Evolutionary conservation across 2,113 vertebrate genomes (phyloP).

Genomic region (Brachypteracias leptosomus): DNA sequence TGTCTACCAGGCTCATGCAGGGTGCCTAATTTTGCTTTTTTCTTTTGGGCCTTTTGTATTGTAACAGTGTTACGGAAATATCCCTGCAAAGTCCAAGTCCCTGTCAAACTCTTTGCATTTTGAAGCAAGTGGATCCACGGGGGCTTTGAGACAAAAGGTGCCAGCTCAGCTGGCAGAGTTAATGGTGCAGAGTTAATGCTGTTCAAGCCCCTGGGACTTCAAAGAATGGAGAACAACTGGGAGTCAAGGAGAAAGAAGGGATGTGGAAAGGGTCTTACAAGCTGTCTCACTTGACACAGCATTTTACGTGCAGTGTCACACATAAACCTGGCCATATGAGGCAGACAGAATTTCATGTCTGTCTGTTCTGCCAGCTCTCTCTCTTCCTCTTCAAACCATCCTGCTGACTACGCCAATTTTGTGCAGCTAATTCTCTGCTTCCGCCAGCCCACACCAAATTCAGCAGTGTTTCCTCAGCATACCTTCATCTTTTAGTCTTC

Average conservation of each 20-base stretch:
- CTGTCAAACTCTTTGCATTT: neutral
- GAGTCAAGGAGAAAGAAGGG: accelerated
- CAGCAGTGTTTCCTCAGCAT: too few species aligned
- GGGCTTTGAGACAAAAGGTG: neutral
- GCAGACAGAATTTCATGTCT: neutral
- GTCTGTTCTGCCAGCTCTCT: too few species aligned
- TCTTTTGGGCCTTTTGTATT: neutral
- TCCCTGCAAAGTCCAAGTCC: neutral
- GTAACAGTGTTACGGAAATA: neutral
- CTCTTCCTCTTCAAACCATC: too few species aligned
- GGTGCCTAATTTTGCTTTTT: neutral
- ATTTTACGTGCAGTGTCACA: neutral
- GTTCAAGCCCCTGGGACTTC: neutral
- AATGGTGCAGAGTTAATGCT: neutral
- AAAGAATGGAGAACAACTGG: neutral
- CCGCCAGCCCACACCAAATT: too few species aligned
- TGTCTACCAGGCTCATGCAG: accelerated
- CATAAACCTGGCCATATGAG: accelerated
- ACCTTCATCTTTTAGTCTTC: too few species aligned
- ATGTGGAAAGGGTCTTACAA: neutral
- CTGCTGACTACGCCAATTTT: too few species aligned
- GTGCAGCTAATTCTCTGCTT: too few species aligned
- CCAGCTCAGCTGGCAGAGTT: neutral
- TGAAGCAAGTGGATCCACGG: neutral
- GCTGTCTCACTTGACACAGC: neutral